These are phyloP conservation scores for Noctua comes DNA, from an alignment of 2,888 invertebrate species.

Conservation along the genomic window DNA sequence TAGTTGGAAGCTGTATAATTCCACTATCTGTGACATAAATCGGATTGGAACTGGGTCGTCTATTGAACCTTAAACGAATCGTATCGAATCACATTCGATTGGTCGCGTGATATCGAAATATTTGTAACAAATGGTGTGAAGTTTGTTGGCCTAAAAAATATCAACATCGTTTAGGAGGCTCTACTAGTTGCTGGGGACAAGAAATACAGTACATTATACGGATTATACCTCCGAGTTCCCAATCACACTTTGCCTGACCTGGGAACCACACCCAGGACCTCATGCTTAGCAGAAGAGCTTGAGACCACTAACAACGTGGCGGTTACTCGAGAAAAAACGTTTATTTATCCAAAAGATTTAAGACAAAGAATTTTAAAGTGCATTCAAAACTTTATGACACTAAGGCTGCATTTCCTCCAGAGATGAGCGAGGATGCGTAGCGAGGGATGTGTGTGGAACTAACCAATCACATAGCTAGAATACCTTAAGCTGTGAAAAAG, in stretches of 20 bases:
- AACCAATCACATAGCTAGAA: too few relatives aligned
- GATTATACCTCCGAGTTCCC: too few relatives aligned
- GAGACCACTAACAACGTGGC: too few relatives aligned
- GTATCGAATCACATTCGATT: slow-evolving; percentile 42
- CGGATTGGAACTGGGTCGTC: slow-evolving; percentile 40
- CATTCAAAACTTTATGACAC: background rate
- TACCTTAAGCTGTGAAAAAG: too few relatives aligned
- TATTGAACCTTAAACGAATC: slow-evolving; percentile 49
- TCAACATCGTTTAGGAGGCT: background rate
- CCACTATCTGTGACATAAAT: slow-evolving; percentile 25
- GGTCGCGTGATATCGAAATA: slow-evolving; percentile 30
- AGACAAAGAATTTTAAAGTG: background rate
- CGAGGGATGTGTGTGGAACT: too few relatives aligned
- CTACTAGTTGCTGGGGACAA: background rate
- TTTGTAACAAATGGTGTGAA: slow-evolving; percentile 17
- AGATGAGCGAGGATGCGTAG: too few relatives aligned
- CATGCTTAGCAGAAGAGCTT: too few relatives aligned
- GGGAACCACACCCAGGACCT: too few relatives aligned
- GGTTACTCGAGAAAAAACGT: too few relatives aligned
- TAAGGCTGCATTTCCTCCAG: too few relatives aligned
- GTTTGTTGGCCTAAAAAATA: background rate
- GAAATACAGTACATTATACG: background rate
- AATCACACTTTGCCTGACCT: too few relatives aligned
- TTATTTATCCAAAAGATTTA: too few relatives aligned
- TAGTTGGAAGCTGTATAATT: slow-evolving; percentile 19